Percentiles rank a stretch among this genome's conserved stretches.
Conservation (phyloP, 2,888 invertebrate genomes). For the Monopis laevigella region DNA sequence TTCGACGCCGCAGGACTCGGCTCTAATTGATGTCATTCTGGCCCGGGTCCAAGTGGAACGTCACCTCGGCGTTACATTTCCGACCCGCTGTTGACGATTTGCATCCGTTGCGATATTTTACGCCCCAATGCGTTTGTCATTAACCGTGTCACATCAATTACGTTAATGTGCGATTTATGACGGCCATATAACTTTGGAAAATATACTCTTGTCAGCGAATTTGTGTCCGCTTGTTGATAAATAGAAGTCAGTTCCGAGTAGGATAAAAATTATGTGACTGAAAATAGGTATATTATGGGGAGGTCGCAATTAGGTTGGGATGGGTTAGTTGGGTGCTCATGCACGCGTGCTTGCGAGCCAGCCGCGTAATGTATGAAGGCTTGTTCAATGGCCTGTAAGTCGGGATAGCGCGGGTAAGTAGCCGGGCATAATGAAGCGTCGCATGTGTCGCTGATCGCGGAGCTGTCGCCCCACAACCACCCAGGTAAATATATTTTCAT, state of each 20-base stretch:
- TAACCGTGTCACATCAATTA: slow-evolving; percentile 8
- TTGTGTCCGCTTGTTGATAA: neutral
- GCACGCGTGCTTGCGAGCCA: slow-evolving; percentile 1
- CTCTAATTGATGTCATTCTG: slow-evolving; percentile 2
- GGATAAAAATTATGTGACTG: too few species aligned
- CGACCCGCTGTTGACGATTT: slow-evolving; percentile 4
- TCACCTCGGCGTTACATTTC: slow-evolving; percentile 4
- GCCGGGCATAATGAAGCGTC: neutral
- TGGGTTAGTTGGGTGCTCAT: slow-evolving; percentile 7
- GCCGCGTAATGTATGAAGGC: slow-evolving; percentile 11
- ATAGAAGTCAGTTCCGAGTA: slow-evolving; percentile 7
- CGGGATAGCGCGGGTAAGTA: slow-evolving; percentile 6
- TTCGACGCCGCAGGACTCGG: neutral
- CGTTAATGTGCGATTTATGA: slow-evolving; percentile 5
- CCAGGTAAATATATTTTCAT: slow-evolving; percentile 1
- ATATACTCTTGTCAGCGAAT: neutral
- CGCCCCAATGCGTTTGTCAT: slow-evolving; percentile 14
- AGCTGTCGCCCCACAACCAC: neutral
- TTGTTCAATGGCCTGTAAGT: slow-evolving; percentile 10
- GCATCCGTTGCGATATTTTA: slow-evolving; percentile 28
- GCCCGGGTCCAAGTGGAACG: slow-evolving; percentile 10
- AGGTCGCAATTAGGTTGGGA: neutral
- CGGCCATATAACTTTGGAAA: neutral
- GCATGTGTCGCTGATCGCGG: slow-evolving; percentile 3
- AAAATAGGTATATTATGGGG: neutral